Conservation (phyloP, 2,888 invertebrate species). For the Tolmerus cingulatus region DNA sequence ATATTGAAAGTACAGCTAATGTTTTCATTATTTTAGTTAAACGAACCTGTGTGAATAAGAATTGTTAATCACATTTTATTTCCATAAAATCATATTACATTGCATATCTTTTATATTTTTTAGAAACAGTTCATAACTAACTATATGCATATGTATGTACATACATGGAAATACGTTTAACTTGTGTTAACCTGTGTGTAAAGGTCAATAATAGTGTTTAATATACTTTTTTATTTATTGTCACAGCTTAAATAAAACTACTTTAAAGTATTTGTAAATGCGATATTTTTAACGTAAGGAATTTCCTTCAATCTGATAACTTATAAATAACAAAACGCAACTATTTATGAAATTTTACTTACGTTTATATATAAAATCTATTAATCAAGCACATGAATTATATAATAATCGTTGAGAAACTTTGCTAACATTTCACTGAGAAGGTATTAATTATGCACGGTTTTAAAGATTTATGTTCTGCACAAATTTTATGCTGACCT, state of each 20-base stretch:
- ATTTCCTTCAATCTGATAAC: too few species aligned
- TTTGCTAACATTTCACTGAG: not conserved
- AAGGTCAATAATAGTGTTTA: too few species aligned
- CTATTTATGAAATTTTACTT: not conserved
- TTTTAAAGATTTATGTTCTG: not conserved
- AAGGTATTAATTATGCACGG: not conserved
- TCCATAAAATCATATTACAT: too few species aligned
- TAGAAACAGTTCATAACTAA: too few species aligned
- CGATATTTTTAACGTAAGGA: too few species aligned
- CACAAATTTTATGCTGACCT: not conserved
- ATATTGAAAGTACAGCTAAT: not conserved
- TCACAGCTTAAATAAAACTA: too few species aligned
- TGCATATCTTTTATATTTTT: too few species aligned
- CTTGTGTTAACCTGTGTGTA: too few species aligned
- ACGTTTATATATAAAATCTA: not conserved
- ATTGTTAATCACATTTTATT: not conserved
- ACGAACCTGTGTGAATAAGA: not conserved
- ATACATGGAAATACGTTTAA: too few species aligned
- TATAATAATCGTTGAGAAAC: not conserved
- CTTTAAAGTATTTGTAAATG: too few species aligned
- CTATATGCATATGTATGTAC: too few species aligned
- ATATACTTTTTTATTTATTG: too few species aligned
- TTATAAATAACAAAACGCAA: not conserved
- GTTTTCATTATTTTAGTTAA: not conserved
- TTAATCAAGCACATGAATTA: not conserved